Percentiles rank a stretch among this genome's conserved stretches.
These are phyloP conservation scores for Eulemur coronatus DNA, from an alignment of 2,797 vertebrate genomes.

Conservation along the genomic window DNA sequence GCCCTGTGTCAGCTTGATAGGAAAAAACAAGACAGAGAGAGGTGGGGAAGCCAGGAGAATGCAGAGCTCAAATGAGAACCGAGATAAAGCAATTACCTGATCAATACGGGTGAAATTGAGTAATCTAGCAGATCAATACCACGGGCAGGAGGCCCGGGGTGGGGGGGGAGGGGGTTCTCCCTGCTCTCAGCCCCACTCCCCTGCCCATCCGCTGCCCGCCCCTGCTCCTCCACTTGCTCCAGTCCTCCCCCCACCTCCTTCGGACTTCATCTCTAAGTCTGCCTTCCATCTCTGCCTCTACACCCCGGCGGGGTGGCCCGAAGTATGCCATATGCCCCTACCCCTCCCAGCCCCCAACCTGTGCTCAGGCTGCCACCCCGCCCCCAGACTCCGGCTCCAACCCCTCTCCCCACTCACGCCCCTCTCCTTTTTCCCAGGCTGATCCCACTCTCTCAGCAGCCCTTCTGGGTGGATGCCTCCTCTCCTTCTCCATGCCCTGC, in stretches of 20 bases:
- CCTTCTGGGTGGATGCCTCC: background rate
- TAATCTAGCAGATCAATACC: slow-evolving; percentile 79
- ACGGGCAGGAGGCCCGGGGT: background rate
- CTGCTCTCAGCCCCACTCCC: background rate
- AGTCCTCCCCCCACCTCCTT: background rate
- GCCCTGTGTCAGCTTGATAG: slow-evolving; percentile 45
- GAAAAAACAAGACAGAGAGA: slow-evolving; percentile 64
- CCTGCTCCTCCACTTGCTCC: background rate
- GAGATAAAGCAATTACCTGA: slow-evolving; percentile 83
- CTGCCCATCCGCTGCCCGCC: background rate
- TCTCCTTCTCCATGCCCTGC: background rate
- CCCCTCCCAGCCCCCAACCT: background rate
- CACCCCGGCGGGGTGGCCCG: background rate
- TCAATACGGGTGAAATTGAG: slow-evolving; percentile 81
- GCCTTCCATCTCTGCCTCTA: background rate
- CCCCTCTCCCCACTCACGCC: background rate
- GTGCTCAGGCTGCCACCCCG: background rate
- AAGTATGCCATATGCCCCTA: too few species aligned
- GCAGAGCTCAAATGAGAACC: slow-evolving; percentile 78
- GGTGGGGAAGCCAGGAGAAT: slow-evolving; percentile 61
- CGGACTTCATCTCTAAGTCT: background rate
- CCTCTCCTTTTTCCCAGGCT: background rate
- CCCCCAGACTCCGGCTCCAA: too few species aligned
- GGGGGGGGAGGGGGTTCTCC: background rate
- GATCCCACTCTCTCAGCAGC: background rate